Evolutionary conservation across 2,113 vertebrate species (phyloP).

Genomic region (Mesoclemmys tuberculata): DNA sequence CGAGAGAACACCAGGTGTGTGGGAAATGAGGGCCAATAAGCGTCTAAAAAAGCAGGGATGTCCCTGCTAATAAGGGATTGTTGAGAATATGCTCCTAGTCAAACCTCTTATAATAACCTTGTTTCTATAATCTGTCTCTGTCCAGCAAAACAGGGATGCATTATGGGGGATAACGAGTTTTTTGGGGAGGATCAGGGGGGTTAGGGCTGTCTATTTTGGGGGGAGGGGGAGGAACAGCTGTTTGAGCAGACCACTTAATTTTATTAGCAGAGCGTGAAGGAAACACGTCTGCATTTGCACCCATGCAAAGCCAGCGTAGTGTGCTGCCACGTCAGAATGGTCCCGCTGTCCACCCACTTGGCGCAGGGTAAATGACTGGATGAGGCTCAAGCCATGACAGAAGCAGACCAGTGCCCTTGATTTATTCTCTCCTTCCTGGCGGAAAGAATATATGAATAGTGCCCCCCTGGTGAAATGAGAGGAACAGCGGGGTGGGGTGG

Average conservation of each 20-base stretch:
- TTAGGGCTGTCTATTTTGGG: background rate
- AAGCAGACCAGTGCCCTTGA: background rate
- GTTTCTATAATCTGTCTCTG: conserved; percentile 11
- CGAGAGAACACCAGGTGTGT: conserved; percentile 14
- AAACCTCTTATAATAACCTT: conserved; percentile 36
- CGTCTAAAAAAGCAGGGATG: conserved; percentile 11
- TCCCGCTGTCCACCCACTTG: conserved; percentile 16
- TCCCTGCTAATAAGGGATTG: conserved; percentile 30
- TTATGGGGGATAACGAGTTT: background rate
- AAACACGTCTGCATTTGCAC: background rate
- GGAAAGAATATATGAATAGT: background rate
- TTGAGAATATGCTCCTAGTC: conserved; percentile 43
- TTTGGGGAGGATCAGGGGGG: too few relatives aligned
- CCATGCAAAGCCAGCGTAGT: conserved; percentile 25
- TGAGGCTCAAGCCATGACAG: background rate
- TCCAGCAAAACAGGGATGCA: background rate
- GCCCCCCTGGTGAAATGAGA: background rate
- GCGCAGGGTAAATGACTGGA: background rate
- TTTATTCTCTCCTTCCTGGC: background rate
- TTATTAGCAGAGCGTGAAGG: background rate
- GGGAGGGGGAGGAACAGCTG: background rate
- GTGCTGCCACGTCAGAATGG: background rate
- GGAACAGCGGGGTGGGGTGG: background rate
- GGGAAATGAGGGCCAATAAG: conserved; percentile 50
- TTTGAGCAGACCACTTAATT: background rate